Evolutionary conservation across 2,888 invertebrate genomes (phyloP), one percentile per base, ranked within the genome.

Genomic region (Folsomia manolachei): DNA sequence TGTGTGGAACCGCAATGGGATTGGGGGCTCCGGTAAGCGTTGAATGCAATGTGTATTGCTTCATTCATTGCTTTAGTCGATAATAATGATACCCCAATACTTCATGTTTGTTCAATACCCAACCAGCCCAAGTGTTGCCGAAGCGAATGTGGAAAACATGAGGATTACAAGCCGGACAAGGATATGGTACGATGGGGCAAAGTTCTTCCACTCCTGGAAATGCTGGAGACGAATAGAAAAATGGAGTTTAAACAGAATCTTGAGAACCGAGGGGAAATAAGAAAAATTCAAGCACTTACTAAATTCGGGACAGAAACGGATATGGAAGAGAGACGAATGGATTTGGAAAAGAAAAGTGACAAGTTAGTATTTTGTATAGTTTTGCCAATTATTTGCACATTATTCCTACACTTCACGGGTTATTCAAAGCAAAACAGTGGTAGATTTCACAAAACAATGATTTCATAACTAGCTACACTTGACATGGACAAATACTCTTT

Each of bases 331-430:
- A 71, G 72, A 14, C 62, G 51, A 26, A 74, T 74, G 69, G 75
- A 79, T 69, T 76, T 78, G 72, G 76, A 79, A 27, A 67, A 71
- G 52, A 71, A 76, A 2, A 70, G 75, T 56, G 77, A 79, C 63
- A 73, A 70, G 77, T 77, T 53, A 39, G 39, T 39, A 14, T 9
- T 4, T 9, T 39, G 7, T 4, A 9, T 39, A 9, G 4, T 14
- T 4, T 39, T 39, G 14, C n/a, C n/a, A n/a, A n/a, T n/a, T n/a
- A 14, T 9, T 14, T 14, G 39, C 14, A 39, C 39, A 39, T 39
- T 39, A 39, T 39, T 39, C 39, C n/a, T n/a, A n/a, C n/a, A n/a
- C n/a, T n/a, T n/a, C n/a, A n/a, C n/a, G n/a, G n/a, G n/a, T n/a
- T n/a, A n/a, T n/a, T n/a, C n/a, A n/a, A n/a, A n/a, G n/a, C n/a